Evolutionary conservation across 2,113 vertebrate species (phyloP).

Genomic region (Anas platyrhynchos): DNA sequence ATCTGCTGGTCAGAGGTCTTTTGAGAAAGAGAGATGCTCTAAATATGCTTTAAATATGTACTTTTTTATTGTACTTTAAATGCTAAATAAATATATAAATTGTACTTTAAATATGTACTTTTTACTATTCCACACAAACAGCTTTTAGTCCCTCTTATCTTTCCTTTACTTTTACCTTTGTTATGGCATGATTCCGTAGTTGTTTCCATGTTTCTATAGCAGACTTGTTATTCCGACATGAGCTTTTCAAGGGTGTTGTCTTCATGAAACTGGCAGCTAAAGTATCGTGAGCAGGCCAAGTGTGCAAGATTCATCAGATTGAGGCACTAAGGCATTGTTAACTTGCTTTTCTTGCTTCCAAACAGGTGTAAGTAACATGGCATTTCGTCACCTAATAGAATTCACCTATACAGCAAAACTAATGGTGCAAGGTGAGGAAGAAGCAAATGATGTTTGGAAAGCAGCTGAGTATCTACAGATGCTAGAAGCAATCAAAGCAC

Average conservation of each 20-base stretch:
- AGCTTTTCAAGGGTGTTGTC: not conserved
- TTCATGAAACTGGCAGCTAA: not conserved
- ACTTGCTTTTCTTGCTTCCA: not conserved
- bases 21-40: not conserved
- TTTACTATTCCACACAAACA: not conserved
- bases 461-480: slow-evolving; percentile 98
- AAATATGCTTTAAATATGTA: not conserved
- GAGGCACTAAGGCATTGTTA: not conserved
- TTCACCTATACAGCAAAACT: slow-evolving; percentile 97
- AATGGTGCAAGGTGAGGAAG: slow-evolving; percentile 89
- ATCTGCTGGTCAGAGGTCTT: not conserved
- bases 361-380: slow-evolving; percentile 94
- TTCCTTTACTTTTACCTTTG: not conserved
- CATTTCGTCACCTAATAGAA: slow-evolving; percentile 95
- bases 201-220: not conserved
- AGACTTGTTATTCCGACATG: not conserved
- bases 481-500: slow-evolving; percentile 97
- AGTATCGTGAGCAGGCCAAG: not conserved
- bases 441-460: slow-evolving; percentile 95
- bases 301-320: not conserved
- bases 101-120: not conserved
- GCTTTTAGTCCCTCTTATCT: not conserved
- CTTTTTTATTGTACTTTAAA: not conserved
- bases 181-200: not conserved
- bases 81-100: too few species aligned